phyloP scores from a whole-genome alignment of 2,888 invertebrate genomes.

The Sialis fuliginosa region DNA sequence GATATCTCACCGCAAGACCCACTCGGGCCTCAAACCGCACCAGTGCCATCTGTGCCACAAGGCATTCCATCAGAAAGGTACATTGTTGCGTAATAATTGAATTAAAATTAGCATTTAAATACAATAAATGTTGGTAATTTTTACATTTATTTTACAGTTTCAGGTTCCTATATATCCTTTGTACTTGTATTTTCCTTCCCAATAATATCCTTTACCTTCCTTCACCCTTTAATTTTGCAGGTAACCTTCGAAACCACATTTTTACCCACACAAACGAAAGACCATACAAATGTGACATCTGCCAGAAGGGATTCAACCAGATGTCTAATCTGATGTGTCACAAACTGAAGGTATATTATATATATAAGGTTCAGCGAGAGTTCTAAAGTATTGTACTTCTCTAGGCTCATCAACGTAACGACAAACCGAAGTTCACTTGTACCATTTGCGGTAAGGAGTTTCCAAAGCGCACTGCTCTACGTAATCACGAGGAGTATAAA shows the following conservation, averaged over 20 bases:
- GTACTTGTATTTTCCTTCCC: not conserved
- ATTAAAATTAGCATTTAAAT: too few relatives aligned
- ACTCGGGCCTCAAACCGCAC: constrained; percentile 55
- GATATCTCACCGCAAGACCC: constrained; percentile 63
- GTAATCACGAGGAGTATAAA: constrained; percentile 36
- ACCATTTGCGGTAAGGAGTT: constrained; percentile 34
- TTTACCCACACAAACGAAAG: constrained; percentile 64
- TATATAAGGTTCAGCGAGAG: not conserved
- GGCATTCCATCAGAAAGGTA: constrained; percentile 68
- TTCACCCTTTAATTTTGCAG: constrained; percentile 22
- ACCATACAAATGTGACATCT: constrained; percentile 58
- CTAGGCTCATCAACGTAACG: constrained; percentile 31
- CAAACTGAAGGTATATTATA: constrained; percentile 39
- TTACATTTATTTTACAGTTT: not conserved
- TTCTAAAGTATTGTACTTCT: not conserved
- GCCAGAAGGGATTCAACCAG: constrained; percentile 61
- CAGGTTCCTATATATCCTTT: not conserved
- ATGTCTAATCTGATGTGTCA: constrained; percentile 67
- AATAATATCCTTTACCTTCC: not conserved
- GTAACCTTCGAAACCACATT: constrained; percentile 56
- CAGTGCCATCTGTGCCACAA: constrained; percentile 56
- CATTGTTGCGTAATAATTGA: not conserved
- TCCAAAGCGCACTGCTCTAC: constrained; percentile 30
- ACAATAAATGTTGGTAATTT: too few relatives aligned
- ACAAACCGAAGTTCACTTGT: constrained; percentile 33